A percentile compares a stretch with the other conserved stretches of the same genome.
phyloP scores from a whole-genome alignment of 2,797 vertebrate species.

The Chelonia mydas region DNA sequence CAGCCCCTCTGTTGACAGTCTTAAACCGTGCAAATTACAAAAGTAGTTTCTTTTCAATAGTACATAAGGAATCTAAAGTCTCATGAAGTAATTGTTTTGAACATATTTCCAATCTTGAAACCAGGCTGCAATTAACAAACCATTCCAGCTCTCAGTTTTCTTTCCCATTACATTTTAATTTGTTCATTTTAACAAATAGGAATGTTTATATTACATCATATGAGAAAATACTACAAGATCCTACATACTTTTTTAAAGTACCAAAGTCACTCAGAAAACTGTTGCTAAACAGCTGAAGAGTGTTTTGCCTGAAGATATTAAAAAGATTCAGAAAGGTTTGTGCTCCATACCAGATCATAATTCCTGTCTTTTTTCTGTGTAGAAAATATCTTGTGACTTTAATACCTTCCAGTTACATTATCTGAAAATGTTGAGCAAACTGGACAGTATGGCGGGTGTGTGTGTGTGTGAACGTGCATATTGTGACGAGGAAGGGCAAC shows the following conservation, averaged over 20 bases:
- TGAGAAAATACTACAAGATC: neutral
- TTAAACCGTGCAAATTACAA: neutral
- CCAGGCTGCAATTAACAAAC: constrained; percentile 17
- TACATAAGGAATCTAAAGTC: neutral
- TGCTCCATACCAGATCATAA: neutral
- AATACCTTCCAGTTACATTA: neutral
- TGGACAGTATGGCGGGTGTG: neutral
- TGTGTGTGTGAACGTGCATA: neutral
- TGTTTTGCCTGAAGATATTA: fast-evolving
- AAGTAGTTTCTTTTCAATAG: neutral
- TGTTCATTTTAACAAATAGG: constrained; percentile 42
- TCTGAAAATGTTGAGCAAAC: neutral
- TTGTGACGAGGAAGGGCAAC: neutral
- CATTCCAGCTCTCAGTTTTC: constrained; percentile 3
- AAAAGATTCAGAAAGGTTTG: neutral
- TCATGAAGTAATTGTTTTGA: neutral
- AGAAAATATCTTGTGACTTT: neutral
- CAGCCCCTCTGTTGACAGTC: neutral
- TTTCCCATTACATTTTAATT: constrained; percentile 19
- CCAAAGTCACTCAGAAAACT: constrained; percentile 17
- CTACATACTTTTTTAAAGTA: constrained; percentile 15
- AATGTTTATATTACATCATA: neutral
- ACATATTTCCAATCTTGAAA: neutral
- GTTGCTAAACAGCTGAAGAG: constrained; percentile 6
- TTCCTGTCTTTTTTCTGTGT: neutral